Evolutionary conservation across 2,113 vertebrate species (phyloP).

Genomic region (Oncorhynchus gorbuscha): DNA sequence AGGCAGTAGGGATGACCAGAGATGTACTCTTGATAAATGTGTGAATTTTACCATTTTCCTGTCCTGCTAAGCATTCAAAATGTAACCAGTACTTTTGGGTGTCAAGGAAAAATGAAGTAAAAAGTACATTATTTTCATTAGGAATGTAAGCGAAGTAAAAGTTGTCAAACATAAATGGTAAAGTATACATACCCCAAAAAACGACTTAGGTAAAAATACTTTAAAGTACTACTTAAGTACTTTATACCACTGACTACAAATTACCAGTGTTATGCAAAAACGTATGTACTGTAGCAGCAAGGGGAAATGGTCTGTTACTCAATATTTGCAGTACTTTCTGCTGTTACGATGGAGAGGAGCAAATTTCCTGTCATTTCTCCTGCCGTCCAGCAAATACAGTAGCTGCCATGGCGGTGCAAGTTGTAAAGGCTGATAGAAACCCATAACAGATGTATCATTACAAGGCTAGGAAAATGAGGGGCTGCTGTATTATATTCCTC

Average conservation of each 20-base stretch:
- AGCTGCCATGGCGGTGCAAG: slow-evolving; percentile 37
- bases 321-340: not conserved
- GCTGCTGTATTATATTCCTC: slow-evolving; percentile 42
- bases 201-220: no score
- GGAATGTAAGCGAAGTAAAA: no score
- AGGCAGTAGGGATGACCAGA: no score
- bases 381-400: not conserved
- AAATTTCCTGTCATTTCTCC: not conserved
- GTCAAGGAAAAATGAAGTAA: no score
- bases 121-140: no score
- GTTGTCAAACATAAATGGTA: no score
- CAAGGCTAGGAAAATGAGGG: not conserved
- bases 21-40: no score
- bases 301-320: not conserved
- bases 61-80: no score
- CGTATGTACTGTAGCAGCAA: not conserved
- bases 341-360: not conserved
- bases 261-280: not conserved
- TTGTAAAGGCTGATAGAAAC: slow-evolving; percentile 21
- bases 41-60: no score
- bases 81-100: no score
- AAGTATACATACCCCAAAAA: no score
- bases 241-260: not conserved
- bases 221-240: no score
- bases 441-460: not conserved